Conservation (phyloP, 2,888 invertebrate genomes). For the Aleiodes leptofemur region DNA sequence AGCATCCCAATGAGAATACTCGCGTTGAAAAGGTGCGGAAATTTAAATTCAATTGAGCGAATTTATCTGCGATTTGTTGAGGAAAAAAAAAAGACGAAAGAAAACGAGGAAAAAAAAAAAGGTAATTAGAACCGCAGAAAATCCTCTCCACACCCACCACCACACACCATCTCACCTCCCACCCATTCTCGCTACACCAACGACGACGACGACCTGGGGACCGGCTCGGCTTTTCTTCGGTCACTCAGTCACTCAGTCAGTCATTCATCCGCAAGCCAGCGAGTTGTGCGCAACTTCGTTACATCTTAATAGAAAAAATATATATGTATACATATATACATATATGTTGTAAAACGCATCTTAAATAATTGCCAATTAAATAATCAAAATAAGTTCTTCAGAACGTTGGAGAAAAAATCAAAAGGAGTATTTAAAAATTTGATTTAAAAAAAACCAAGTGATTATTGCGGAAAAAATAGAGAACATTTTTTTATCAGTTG, state of each 20-base stretch:
- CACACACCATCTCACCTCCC: slow-evolving; percentile 26
- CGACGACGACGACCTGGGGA: slow-evolving; percentile 43
- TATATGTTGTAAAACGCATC: slow-evolving; percentile 1
- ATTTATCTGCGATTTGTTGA: slow-evolving; percentile 11
- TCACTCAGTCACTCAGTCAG: slow-evolving; percentile 61
- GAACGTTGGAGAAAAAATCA: background rate
- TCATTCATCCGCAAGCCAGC: slow-evolving; percentile 53
- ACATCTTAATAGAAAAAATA: slow-evolving; percentile 9
- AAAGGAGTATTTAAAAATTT: background rate
- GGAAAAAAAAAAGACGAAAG: background rate
- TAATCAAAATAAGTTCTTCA: too few relatives aligned
- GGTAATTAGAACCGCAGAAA: slow-evolving; percentile 11
- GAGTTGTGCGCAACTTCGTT: slow-evolving; percentile 36
- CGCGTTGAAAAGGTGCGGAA: slow-evolving; percentile 5
- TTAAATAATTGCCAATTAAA: too few relatives aligned
- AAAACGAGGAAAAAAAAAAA: slow-evolving; percentile 21
- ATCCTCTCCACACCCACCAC: slow-evolving; percentile 24
- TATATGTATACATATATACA: too few relatives aligned
- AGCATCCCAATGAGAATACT: background rate
- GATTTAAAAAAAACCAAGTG: background rate
- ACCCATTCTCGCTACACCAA: slow-evolving; percentile 8
- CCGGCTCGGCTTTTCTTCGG: slow-evolving; percentile 44
- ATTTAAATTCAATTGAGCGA: too few relatives aligned
- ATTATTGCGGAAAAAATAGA: background rate
- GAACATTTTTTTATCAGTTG: background rate